phyloP scores from a whole-genome alignment of 2,113 vertebrate species.

The Zosterops borbonicus region DNA sequence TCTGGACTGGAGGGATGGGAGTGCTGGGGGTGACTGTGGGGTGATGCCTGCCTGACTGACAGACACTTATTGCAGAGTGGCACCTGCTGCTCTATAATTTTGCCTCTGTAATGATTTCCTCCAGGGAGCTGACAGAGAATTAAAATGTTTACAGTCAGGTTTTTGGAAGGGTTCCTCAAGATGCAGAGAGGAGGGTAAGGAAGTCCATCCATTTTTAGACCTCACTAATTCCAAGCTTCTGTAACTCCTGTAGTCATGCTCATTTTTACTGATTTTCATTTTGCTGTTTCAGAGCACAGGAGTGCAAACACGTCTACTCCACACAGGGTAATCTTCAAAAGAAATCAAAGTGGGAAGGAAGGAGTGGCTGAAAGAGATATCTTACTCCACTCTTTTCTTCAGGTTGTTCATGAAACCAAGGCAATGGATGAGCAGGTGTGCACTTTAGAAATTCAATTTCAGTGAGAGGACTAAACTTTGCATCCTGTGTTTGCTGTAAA shows the following conservation, averaged over 20 bases:
- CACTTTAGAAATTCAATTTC: neutral
- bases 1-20: neutral
- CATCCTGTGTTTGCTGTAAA: neutral
- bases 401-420: neutral
- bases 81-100: neutral
- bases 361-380: neutral
- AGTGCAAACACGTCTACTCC: neutral
- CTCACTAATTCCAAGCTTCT: neutral
- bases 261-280: neutral
- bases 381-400: neutral
- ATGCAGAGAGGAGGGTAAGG: neutral
- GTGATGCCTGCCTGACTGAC: neutral
- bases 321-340: neutral
- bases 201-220: slow-evolving; percentile 1
- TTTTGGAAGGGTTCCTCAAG: slow-evolving; percentile 4
- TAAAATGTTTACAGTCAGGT: neutral
- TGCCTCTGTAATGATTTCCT: neutral
- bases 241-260: neutral
- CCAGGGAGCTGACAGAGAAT: neutral
- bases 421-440: neutral
- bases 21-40: neutral
- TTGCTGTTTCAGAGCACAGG: neutral
- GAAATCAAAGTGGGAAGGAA: neutral
- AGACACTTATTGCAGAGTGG: neutral
- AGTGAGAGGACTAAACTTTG: neutral